These are phyloP conservation scores for Fistularia tabacaria DNA, from an alignment of 2,797 vertebrate species.

Conservation along the genomic window DNA sequence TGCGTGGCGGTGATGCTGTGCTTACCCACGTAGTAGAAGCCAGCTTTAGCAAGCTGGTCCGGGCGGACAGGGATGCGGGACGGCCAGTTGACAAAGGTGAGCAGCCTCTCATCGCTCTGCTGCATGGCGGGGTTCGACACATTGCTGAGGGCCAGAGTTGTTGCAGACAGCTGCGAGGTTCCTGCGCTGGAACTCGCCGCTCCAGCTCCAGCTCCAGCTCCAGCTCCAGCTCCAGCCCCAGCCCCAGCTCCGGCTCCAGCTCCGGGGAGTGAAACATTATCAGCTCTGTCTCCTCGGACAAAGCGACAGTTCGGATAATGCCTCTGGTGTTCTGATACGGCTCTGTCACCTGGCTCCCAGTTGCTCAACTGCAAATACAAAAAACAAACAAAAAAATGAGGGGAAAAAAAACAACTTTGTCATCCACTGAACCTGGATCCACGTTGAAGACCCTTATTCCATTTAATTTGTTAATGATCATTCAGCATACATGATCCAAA, in stretches of 20 bases:
- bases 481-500: too few relatives aligned
- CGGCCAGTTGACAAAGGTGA: conserved; percentile 93
- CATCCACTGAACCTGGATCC: too few relatives aligned
- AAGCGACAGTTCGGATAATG: conserved; percentile 93
- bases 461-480: too few relatives aligned
- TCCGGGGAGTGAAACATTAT: conserved; percentile 71
- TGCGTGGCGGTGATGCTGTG: background rate
- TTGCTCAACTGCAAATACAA: conserved; percentile 76
- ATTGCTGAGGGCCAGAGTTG: conserved; percentile 65
- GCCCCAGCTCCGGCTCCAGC: conserved; percentile 7
- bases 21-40: conserved; percentile 98
- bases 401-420: background rate
- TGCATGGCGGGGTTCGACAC: conserved; percentile 94
- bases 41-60: conserved; percentile 90
- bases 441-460: too few relatives aligned
- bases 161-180: conserved; percentile 45
- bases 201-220: conserved; percentile 16
- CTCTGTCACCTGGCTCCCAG: conserved; percentile 95
- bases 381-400: background rate
- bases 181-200: background rate
- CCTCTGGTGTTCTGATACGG: conserved; percentile 88
- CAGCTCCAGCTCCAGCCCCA: background rate
- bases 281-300: conserved; percentile 78
- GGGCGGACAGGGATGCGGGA: conserved; percentile 87
- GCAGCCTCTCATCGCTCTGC: conserved; percentile 83